These are phyloP conservation scores for Poecilus cupreus DNA, from an alignment of 2,888 invertebrate species.

Conservation along the genomic window DNA sequence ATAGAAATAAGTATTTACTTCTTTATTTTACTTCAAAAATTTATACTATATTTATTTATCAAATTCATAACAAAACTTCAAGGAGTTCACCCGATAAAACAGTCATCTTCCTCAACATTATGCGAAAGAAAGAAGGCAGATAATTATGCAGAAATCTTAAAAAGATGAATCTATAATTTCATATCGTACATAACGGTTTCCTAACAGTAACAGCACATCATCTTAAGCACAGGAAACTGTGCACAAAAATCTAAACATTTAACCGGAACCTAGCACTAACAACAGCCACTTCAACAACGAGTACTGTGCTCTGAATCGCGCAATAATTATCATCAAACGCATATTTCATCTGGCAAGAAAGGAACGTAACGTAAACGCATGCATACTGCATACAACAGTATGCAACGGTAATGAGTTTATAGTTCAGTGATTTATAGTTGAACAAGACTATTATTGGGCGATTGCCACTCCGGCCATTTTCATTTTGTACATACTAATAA, in stretches of 20 bases:
- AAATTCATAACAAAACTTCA: too few species aligned
- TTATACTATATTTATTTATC: too few species aligned
- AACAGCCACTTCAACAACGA: not conserved
- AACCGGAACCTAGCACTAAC: constrained; percentile 1
- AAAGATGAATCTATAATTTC: not conserved
- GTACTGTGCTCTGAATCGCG: constrained; percentile 1
- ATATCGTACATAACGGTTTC: constrained; percentile 12
- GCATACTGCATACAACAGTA: not conserved
- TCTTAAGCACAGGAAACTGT: not conserved
- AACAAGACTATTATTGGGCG: not conserved
- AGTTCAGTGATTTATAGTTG: constrained; percentile 33
- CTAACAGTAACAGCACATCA: not conserved
- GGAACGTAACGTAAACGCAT: not conserved
- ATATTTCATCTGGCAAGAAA: constrained; percentile 29
- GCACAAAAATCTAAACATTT: not conserved
- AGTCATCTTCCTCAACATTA: too few species aligned
- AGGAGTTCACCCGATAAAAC: too few species aligned
- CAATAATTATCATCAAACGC: constrained; percentile 18
- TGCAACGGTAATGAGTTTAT: constrained; percentile 15
- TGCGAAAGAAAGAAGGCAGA: too few species aligned
- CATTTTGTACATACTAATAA: too few species aligned
- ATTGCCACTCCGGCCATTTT: too few species aligned
- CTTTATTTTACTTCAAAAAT: too few species aligned
- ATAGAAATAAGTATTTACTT: too few species aligned
- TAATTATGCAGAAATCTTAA: not conserved